Conservation (phyloP, 2,888 invertebrate species). For the Lasiommata megera region DNA sequence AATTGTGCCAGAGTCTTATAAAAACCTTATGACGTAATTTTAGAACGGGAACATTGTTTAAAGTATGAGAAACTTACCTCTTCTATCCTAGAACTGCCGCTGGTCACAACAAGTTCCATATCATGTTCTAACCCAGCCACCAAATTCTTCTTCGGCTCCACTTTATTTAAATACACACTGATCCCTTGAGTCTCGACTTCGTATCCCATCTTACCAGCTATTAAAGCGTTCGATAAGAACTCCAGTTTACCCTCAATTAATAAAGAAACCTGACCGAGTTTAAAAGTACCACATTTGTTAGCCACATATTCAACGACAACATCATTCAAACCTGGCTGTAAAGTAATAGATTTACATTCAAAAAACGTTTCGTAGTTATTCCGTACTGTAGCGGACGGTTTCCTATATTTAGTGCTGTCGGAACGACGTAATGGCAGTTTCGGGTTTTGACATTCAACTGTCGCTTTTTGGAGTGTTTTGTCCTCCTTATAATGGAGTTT, state of each 20-base stretch:
- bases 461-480: slow-evolving; percentile 87
- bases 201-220: slow-evolving; percentile 76
- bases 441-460: slow-evolving; percentile 85
- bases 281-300: slow-evolving; percentile 85
- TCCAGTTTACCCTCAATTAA: slow-evolving; percentile 85
- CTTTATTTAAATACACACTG: slow-evolving; percentile 73
- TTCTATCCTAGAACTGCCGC: slow-evolving; percentile 88
- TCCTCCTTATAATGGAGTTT: slow-evolving; percentile 91
- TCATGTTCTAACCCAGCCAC: slow-evolving; percentile 91
- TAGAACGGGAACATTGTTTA: not conserved
- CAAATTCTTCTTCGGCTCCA: slow-evolving; percentile 84
- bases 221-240: slow-evolving; percentile 84
- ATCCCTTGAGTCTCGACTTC: slow-evolving; percentile 80
- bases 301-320: slow-evolving; percentile 83
- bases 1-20: too few species aligned
- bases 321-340: slow-evolving; percentile 85
- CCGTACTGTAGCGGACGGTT: slow-evolving; percentile 84
- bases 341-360: slow-evolving; percentile 63
- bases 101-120: slow-evolving; percentile 87
- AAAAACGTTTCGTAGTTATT: slow-evolving; percentile 85
- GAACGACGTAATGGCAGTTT: slow-evolving; percentile 85
- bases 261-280: slow-evolving; percentile 86
- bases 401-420: slow-evolving; percentile 86
- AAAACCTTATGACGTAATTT: too few species aligned
- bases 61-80: slow-evolving; percentile 66